Evolutionary conservation across 1,140 invertebrate species (phyloP), one percentile per base, ranked within the genome.

Genomic region (Drosophila saltans): DNA sequence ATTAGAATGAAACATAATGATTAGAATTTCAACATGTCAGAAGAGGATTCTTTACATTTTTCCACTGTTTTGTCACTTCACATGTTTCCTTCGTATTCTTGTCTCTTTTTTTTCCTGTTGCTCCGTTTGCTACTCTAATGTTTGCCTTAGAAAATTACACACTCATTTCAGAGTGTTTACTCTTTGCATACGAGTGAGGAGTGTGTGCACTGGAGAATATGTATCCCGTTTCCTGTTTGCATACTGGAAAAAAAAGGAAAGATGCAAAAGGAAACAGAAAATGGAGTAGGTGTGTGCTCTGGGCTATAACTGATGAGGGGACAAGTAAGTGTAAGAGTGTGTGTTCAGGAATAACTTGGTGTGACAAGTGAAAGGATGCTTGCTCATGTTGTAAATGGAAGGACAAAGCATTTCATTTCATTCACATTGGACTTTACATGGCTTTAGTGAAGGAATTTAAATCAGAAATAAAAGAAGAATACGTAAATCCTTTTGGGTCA

Each of bases 131-230:
- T 69, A 40, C 58, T 78, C 45, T 52, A 52, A 52, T 52, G 82
- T 89, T 86, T 86, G 84, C 84, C 76, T 89, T 80, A 58, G 84
- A 83, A 86, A 86, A 86, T 83, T 83, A 86, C 83, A 86, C 84
- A 83, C 83, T 80, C 73, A 80, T 86, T 88, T 88, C 67, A 77
- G 72, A 80, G 78, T 86, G 83, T 86, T 86, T 86, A 89, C 83
- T 74, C 80, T 78, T 79, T 88, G 80, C 69, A 79, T 88, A 69
- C 63, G 58, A 75, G 71, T 66, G 21, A 10, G 21, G 45, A 24
- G 45, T 16, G 45, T 52, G 45, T 52, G 21, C 24, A 9, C 45
- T 33, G 57, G 67, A 36, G 68, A 76, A 69, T 61, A 61, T 78
- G 74, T 78, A 78, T 78, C 67, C 74, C 83, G 75, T 83, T 86